Percentiles rank a stretch among this genome's conserved stretches.
These are phyloP conservation scores for Neuroterus valhalla DNA, from an alignment of 1,140 invertebrate species.

Conservation along the genomic window DNA sequence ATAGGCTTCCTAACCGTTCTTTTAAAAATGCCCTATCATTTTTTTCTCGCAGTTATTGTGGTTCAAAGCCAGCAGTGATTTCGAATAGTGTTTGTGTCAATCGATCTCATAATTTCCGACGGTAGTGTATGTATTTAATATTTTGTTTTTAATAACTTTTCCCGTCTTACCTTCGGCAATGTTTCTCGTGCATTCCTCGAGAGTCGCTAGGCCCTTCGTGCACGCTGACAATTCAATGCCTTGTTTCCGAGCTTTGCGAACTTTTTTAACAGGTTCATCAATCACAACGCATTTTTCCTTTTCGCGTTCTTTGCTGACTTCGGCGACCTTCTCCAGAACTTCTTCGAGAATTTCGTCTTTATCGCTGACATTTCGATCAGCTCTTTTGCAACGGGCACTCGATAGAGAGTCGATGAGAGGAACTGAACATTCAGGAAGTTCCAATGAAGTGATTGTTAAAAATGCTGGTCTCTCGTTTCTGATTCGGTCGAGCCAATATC, in stretches of 20 bases:
- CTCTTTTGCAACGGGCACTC: slow-evolving; percentile 50
- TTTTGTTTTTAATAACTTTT: not conserved
- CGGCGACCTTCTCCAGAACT: slow-evolving; percentile 56
- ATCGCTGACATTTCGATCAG: slow-evolving; percentile 38
- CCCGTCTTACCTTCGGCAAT: slow-evolving; percentile 55
- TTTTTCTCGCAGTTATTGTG: too few species aligned
- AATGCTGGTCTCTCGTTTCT: slow-evolving; percentile 63
- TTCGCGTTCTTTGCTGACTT: slow-evolving; percentile 37
- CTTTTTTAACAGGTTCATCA: slow-evolving; percentile 38
- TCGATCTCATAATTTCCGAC: too few species aligned
- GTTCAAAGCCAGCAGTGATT: too few species aligned
- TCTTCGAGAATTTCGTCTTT: slow-evolving; percentile 59
- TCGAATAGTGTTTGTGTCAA: too few species aligned
- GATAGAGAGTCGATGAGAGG: slow-evolving; percentile 66
- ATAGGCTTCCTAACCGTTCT: too few species aligned
- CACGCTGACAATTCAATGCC: slow-evolving; percentile 39
- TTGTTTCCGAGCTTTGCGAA: slow-evolving; percentile 29
- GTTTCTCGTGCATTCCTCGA: slow-evolving; percentile 51
- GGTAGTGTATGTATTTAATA: not conserved
- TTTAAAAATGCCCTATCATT: too few species aligned
- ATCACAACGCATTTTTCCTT: slow-evolving; percentile 24
- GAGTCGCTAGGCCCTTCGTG: slow-evolving; percentile 38
- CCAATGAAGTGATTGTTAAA: slow-evolving; percentile 65
- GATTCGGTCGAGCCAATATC: slow-evolving; percentile 62
- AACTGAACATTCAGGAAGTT: slow-evolving; percentile 67